These are phyloP conservation scores for Glaucopsyche alexis DNA, from an alignment of 2,888 invertebrate genomes.

Conservation along the genomic window DNA sequence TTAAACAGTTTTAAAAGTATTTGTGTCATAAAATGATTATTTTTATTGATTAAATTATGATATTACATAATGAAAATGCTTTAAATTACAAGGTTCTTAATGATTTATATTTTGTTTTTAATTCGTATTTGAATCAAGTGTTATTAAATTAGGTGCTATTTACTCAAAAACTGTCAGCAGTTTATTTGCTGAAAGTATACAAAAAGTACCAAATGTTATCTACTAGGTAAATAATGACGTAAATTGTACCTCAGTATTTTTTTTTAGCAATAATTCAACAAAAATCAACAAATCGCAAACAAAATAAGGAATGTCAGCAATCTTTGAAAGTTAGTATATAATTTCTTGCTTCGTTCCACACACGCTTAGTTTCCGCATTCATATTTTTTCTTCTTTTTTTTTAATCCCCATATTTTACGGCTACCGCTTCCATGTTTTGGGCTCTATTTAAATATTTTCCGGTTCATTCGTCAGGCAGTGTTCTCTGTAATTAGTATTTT, in stretches of 20 bases:
- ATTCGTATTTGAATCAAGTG: background rate
- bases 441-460: constrained; percentile 78
- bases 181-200: background rate
- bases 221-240: too few species aligned
- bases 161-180: background rate
- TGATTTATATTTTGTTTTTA: background rate
- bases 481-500: constrained; percentile 67
- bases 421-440: constrained; percentile 65
- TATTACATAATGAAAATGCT: background rate
- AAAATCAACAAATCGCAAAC: background rate
- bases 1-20: background rate
- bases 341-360: constrained; percentile 64
- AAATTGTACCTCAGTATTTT: background rate
- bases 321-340: constrained; percentile 53
- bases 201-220: background rate
- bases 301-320: constrained; percentile 48
- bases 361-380: constrained; percentile 67
- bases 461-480: constrained; percentile 73
- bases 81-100: background rate
- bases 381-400: constrained; percentile 55
- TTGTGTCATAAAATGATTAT: background rate
- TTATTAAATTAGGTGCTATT: background rate
- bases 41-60: background rate
- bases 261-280: constrained; percentile 7
- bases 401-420: constrained; percentile 69